Percentiles rank a stretch among this genome's conserved stretches.
These are phyloP conservation scores for Helostoma temminkii DNA, from an alignment of 2,797 vertebrate genomes.

Conservation along the genomic window DNA sequence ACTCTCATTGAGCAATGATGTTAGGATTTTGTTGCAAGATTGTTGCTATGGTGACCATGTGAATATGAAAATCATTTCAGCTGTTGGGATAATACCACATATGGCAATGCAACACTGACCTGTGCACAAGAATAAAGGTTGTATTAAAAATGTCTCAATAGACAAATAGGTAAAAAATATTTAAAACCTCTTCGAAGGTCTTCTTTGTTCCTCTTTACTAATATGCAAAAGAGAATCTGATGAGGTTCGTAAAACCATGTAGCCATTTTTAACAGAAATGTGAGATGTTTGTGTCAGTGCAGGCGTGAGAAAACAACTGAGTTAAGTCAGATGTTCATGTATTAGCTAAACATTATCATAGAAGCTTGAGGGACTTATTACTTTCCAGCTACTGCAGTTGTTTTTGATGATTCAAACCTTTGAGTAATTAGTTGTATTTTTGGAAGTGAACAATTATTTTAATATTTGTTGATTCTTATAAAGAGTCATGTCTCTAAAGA, in stretches of 20 bases:
- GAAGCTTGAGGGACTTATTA: conserved; percentile 31
- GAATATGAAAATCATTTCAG: neutral
- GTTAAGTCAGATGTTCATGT: neutral
- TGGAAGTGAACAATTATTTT: conserved; percentile 14
- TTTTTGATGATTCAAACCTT: conserved; percentile 14
- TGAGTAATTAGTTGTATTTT: conserved; percentile 17
- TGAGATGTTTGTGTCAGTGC: conserved; percentile 26
- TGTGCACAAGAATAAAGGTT: neutral
- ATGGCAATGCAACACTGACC: neutral
- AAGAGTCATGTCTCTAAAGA: conserved; percentile 20
- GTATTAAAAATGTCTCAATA: neutral
- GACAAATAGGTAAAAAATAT: no score
- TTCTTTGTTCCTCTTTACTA: no score
- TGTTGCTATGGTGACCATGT: conserved; percentile 18
- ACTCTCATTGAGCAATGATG: neutral
- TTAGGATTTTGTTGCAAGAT: conserved; percentile 1
- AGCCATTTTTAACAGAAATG: conserved; percentile 17
- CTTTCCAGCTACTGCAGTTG: conserved; percentile 9
- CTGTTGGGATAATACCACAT: neutral
- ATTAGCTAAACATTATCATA: conserved; percentile 8
- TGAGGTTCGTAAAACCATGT: conserved; percentile 13
- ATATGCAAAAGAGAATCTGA: neutral
- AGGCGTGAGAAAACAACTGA: conserved; percentile 28
- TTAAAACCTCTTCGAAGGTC: no score
- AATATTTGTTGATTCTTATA: conserved; percentile 4